Evolutionary conservation across 2,888 invertebrate genomes (phyloP).

Genomic region (Phortica magna): DNA sequence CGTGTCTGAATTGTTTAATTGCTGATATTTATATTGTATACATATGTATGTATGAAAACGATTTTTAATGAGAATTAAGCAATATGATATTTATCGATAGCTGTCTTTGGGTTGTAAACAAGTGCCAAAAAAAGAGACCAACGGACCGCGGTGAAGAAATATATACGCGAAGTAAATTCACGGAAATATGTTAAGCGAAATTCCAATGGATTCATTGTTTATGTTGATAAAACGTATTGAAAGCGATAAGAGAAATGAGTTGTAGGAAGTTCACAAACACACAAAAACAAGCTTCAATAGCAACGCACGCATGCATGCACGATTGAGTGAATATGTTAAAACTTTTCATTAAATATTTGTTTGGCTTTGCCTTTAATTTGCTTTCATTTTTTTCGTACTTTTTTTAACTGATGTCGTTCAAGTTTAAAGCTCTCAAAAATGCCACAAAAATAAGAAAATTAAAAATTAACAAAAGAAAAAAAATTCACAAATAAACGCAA

Average conservation of each 20-base stretch:
- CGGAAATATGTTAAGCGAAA: slow-evolving; percentile 66
- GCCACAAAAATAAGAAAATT: not conserved
- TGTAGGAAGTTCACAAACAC: slow-evolving; percentile 13
- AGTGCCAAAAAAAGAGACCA: not conserved
- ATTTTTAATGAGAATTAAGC: not conserved
- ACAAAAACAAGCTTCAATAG: slow-evolving; percentile 30
- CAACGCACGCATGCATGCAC: slow-evolving; percentile 14
- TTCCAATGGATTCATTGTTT: slow-evolving; percentile 53
- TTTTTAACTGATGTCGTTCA: slow-evolving; percentile 16
- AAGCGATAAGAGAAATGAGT: slow-evolving; percentile 35
- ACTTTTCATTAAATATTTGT: no score
- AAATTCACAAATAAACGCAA: slow-evolving; percentile 15
- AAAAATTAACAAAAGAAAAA: no score
- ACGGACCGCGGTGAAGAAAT: slow-evolving; percentile 29
- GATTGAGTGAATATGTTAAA: not conserved
- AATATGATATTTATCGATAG: not conserved
- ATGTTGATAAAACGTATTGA: slow-evolving; percentile 1
- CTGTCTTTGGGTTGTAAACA: not conserved
- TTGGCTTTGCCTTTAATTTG: not conserved
- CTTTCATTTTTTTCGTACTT: not conserved
- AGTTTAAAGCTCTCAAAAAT: slow-evolving; percentile 38
- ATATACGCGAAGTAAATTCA: slow-evolving; percentile 49
- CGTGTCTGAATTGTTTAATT: slow-evolving; percentile 8
- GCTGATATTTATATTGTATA: not conserved
- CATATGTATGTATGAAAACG: not conserved